Percentiles rank a stretch among this genome's conserved stretches.
Evolutionary conservation across 2,888 invertebrate genomes (phyloP).

Genomic region (Coecobrya sp.): DNA sequence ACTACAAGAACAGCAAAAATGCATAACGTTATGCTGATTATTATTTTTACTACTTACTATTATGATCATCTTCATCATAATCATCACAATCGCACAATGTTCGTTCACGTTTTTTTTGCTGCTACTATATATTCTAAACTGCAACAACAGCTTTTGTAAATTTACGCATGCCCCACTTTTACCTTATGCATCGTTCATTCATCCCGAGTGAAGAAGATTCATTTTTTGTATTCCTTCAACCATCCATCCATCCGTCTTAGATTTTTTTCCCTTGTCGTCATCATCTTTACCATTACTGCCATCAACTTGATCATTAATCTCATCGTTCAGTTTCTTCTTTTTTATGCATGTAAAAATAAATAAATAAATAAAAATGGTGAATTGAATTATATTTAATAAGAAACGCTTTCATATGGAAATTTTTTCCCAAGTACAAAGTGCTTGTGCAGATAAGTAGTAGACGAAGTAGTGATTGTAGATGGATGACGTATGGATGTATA

Average conservation of each 20-base stretch:
- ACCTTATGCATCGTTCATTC: slow-evolving; percentile 78
- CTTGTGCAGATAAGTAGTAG: not conserved
- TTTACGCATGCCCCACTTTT: slow-evolving; percentile 79
- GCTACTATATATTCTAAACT: slow-evolving; percentile 20
- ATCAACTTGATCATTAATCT: slow-evolving; percentile 70
- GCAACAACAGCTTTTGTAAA: slow-evolving; percentile 56
- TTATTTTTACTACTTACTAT: slow-evolving; percentile 21
- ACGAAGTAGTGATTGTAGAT: not conserved
- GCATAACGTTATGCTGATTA: slow-evolving; percentile 23
- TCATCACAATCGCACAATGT: not conserved
- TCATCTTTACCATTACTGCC: slow-evolving; percentile 40
- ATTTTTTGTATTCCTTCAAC: slow-evolving; percentile 53
- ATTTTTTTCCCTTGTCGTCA: slow-evolving; percentile 60
- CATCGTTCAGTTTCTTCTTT: slow-evolving; percentile 65
- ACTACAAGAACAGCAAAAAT: not conserved
- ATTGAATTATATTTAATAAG: slow-evolving; percentile 63
- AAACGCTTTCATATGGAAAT: slow-evolving; percentile 60
- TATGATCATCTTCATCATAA: slow-evolving; percentile 49
- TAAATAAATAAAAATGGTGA: slow-evolving; percentile 59
- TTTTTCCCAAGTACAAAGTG: slow-evolving; percentile 12
- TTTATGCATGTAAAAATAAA: slow-evolving; percentile 64
- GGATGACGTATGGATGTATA: not conserved
- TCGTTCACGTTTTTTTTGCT: slow-evolving; percentile 35
- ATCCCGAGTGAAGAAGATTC: slow-evolving; percentile 20
- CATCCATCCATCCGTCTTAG: slow-evolving; percentile 65